A percentile compares a stretch with the other conserved stretches of the same genome.
These are phyloP conservation scores for Plebejus argus DNA, from an alignment of 2,888 invertebrate species.

Conservation along the genomic window DNA sequence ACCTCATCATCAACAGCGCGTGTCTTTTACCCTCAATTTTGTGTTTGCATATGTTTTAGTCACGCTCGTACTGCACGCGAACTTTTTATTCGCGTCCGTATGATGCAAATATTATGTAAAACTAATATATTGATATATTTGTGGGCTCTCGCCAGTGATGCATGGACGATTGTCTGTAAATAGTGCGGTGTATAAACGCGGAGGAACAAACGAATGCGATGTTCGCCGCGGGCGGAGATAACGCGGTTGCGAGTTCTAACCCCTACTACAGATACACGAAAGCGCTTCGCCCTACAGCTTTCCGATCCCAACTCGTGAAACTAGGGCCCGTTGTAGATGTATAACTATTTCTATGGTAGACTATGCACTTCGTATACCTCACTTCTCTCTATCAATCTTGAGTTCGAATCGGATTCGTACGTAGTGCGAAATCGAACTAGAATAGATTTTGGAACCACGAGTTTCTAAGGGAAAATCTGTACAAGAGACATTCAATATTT, in stretches of 20 bases:
- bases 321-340: too few relatives aligned
- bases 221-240: constrained; percentile 45
- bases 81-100: background rate
- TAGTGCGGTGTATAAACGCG: constrained; percentile 40
- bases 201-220: constrained; percentile 49
- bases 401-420: too few relatives aligned
- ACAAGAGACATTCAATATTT: too few relatives aligned
- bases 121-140: constrained; percentile 34
- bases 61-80: background rate
- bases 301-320: background rate
- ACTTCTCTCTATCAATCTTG: too few relatives aligned
- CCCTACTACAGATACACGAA: constrained; percentile 35
- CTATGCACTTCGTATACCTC: too few relatives aligned
- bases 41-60: background rate
- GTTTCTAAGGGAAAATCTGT: too few relatives aligned
- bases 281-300: background rate
- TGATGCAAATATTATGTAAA: constrained; percentile 24
- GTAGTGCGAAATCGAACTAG: too few relatives aligned
- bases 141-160: constrained; percentile 36
- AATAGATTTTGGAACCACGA: too few relatives aligned
- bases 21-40: constrained; percentile 6
- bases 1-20: constrained; percentile 14
- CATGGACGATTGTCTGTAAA: constrained; percentile 43
- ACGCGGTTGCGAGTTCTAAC: constrained; percentile 40
- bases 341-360: too few relatives aligned